Conservation (phyloP, 2,797 vertebrate genomes). For the Tympanoctomys barrerae region DNA sequence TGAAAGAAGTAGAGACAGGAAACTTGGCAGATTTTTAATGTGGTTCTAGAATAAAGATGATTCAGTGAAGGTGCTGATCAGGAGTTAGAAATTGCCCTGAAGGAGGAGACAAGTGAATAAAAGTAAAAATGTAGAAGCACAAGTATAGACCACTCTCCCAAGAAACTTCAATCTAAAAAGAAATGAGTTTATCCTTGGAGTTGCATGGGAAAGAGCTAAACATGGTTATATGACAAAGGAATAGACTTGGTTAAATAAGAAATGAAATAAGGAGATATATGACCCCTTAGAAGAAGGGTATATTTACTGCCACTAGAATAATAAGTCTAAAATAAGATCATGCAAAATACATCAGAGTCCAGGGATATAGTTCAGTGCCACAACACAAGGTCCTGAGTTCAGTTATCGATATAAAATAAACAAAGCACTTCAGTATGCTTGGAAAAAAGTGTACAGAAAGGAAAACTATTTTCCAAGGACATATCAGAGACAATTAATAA, state of each 20-base stretch:
- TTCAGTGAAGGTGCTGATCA: not conserved
- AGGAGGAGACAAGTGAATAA: not conserved
- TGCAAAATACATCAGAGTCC: not conserved
- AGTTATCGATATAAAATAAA: too few relatives aligned
- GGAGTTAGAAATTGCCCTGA: not conserved
- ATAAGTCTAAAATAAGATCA: not conserved
- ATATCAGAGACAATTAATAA: slow-evolving; percentile 58
- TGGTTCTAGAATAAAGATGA: not conserved
- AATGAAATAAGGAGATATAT: not conserved
- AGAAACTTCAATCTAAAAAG: slow-evolving; percentile 1
- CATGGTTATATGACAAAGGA: not conserved
- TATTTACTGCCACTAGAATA: not conserved
- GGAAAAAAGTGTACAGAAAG: slow-evolving; percentile 36
- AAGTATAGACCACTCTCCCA: not conserved
- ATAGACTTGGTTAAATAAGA: not conserved
- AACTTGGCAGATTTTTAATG: not conserved
- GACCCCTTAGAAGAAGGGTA: not conserved
- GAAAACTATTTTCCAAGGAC: slow-evolving; percentile 49
- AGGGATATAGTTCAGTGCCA: too few relatives aligned
- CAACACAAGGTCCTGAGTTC: too few relatives aligned
- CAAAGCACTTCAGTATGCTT: not conserved
- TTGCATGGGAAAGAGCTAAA: not conserved
- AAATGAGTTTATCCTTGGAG: not conserved
- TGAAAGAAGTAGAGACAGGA: not conserved
- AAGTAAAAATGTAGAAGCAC: slow-evolving; percentile 15